Conservation (phyloP, 2,797 vertebrate species). For the Odontamblyopus rebecca region DNA sequence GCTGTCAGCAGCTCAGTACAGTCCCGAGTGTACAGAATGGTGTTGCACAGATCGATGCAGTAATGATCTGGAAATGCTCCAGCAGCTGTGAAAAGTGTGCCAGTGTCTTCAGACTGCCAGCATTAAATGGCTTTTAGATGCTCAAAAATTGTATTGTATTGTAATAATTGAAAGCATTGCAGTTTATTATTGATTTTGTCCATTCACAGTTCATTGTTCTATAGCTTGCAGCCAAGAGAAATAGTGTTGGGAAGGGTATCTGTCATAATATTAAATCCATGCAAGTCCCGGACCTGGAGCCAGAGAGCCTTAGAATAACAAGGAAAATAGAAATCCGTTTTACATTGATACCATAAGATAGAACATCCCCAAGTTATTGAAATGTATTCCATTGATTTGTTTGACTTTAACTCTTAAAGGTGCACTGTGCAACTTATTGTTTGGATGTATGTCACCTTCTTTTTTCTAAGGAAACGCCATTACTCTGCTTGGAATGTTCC, state of each 20-base stretch:
- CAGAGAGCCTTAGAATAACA: background rate
- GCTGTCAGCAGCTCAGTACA: background rate
- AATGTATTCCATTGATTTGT: no score
- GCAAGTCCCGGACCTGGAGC: background rate
- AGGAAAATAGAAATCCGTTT: background rate
- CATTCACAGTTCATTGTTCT: background rate
- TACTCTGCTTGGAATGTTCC: no score
- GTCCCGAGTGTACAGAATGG: background rate
- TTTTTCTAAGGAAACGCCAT: no score
- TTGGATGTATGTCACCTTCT: no score
- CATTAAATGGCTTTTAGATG: background rate
- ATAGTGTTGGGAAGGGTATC: background rate
- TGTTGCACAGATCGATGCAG: slow-evolving; percentile 14
- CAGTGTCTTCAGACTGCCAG: background rate
- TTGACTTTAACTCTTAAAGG: no score
- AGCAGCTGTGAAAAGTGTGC: background rate
- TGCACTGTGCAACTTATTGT: no score
- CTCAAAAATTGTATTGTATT: background rate
- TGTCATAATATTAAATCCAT: background rate
- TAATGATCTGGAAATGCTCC: slow-evolving; percentile 4
- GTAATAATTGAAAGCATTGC: background rate
- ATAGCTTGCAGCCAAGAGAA: background rate
- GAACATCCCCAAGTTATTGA: background rate
- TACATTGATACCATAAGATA: background rate
- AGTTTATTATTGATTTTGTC: background rate